Base-by-base conservation (phyloP, 1,140 invertebrate genomes). In the Drosophila murphyi region DNA sequence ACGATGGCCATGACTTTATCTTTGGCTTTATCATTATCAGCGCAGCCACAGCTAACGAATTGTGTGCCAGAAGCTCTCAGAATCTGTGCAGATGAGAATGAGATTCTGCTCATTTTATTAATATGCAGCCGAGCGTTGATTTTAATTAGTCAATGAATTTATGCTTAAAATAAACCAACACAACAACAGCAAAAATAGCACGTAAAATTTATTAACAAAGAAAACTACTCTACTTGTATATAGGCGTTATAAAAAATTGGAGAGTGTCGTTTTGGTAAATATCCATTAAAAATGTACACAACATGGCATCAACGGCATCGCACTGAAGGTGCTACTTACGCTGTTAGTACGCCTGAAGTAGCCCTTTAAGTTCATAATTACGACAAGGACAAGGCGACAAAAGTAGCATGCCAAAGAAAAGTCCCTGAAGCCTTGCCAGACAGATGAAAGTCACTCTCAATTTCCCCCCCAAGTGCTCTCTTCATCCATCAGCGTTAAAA, bases 401-500 rank as follows among this genome's bases (percentile, higher is more conserved):
- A 68, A 72, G 70, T 67, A 54, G 56, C 39, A 72, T 56, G 48
- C 51, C 55, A 76, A 72, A 72, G 69, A 72, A 72, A 72, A 37
- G n/a, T 61, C 57, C 62, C 55, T 72, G 51, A 65, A 61, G 52
- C 32, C 35, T 37, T 65, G 60, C 34, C 54, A 59, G 48, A 34
- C 50, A 54, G 61, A 29, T 54, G 12, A 43, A 43, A 62, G 45
- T 48, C 20, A 43, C 43, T 43, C 43, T 56, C 32, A 48, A 47
- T 45, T 39, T 8, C 41, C 20, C 5, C 5, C 28, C 57, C 45
- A 45, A n/a, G 20, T 43, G 12, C 47, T 29, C 47, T 59, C 5
- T 50, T n/a, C 29, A 29, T 55, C 73, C 68, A 75, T 71, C 60
- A 70, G 64, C 72, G 73, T 89, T 89, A 81, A 85, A 81, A 78